These are phyloP conservation scores for Chymomyza procnemis DNA, from an alignment of 2,888 invertebrate species.

Conservation along the genomic window DNA sequence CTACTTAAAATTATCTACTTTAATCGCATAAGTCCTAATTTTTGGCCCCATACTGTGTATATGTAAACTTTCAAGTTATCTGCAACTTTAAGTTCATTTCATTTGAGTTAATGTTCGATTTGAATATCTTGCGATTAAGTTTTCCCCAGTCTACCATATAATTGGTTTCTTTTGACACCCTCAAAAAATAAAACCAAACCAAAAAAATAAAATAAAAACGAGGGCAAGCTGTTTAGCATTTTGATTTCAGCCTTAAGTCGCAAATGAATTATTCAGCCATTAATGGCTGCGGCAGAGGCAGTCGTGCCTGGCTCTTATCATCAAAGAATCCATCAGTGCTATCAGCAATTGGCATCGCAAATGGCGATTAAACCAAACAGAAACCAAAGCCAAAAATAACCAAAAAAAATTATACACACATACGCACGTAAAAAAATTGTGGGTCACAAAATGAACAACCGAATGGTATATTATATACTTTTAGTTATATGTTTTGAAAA, in stretches of 20 bases:
- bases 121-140: neutral
- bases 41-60: neutral
- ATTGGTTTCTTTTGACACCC: slow-evolving; percentile 28
- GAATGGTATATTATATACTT: neutral
- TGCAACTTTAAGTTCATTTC: neutral
- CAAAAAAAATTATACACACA: slow-evolving; percentile 20
- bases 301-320: slow-evolving; percentile 56
- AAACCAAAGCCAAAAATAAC: slow-evolving; percentile 36
- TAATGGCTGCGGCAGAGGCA: slow-evolving; percentile 18
- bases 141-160: slow-evolving; percentile 15
- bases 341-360: slow-evolving; percentile 71
- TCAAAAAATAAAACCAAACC: neutral
- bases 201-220: neutral
- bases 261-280: slow-evolving; percentile 32
- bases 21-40: neutral
- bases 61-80: neutral
- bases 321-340: slow-evolving; percentile 74
- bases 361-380: slow-evolving; percentile 54
- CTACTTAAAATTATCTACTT: neutral
- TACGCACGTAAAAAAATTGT: neutral
- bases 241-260: slow-evolving; percentile 11
- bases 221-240: slow-evolving; percentile 28
- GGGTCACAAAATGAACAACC: neutral
- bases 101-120: neutral
- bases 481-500: neutral